Conservation (phyloP, 2,888 invertebrate genomes). For the Rotaria socialis region DNA sequence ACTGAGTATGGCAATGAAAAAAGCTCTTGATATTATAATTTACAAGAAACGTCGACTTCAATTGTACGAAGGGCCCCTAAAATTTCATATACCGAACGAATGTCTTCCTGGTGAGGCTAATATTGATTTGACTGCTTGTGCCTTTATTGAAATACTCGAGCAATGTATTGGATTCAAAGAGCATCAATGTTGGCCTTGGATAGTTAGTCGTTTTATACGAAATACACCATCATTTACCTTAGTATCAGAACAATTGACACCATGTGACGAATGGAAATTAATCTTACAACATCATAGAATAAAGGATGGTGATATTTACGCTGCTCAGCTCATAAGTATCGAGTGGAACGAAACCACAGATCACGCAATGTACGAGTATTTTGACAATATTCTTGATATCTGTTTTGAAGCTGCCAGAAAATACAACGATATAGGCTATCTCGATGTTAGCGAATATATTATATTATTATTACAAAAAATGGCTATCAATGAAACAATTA, state of each 20-base stretch:
- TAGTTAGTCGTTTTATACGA: background rate
- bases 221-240: background rate
- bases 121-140: background rate
- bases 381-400: background rate
- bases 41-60: background rate
- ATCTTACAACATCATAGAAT: too few species aligned
- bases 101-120: background rate
- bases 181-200: background rate
- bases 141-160: background rate
- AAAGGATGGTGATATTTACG: background rate
- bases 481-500: background rate
- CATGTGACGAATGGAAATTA: background rate
- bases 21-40: background rate
- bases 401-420: background rate
- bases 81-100: background rate
- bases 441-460: background rate
- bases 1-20: background rate
- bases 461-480: background rate
- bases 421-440: background rate
- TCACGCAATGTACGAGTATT: background rate
- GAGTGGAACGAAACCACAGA: background rate
- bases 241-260: background rate
- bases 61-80: background rate
- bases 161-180: background rate
- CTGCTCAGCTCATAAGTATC: background rate